Percentiles rank a stretch among this genome's conserved stretches.
These are phyloP conservation scores for Drosophila subpulchrella DNA, from an alignment of 1,140 invertebrate genomes.

Conservation along the genomic window DNA sequence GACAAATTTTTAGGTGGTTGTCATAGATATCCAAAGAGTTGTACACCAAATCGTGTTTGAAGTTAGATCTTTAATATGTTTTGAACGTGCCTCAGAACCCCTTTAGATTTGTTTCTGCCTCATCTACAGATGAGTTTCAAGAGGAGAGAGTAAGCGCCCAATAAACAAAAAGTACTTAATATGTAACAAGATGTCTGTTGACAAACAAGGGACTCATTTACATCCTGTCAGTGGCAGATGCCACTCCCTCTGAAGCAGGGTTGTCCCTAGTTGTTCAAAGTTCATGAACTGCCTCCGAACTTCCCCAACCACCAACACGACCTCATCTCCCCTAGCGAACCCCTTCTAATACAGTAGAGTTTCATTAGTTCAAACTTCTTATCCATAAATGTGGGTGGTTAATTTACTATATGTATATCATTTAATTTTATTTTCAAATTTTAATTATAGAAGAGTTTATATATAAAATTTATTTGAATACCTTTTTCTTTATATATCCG, in stretches of 20 bases:
- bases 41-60: conserved; percentile 16
- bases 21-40: conserved; percentile 4
- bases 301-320: neutral
- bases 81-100: conserved; percentile 23
- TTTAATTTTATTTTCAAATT: no score
- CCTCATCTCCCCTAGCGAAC: neutral
- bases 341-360: neutral
- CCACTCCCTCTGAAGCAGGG: neutral
- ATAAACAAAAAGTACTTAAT: conserved; percentile 68
- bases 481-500: no score
- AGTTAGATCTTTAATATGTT: conserved; percentile 20
- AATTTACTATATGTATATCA: no score
- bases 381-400: neutral
- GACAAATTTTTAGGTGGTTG: conserved; percentile 9
- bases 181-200: conserved; percentile 71
- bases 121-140: neutral
- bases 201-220: conserved; percentile 74
- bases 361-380: neutral
- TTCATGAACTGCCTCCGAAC: conserved; percentile 67
- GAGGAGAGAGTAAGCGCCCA: conserved; percentile 18
- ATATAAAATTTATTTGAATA: no score
- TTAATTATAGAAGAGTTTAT: no score
- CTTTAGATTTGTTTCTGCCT: conserved; percentile 1
- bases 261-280: conserved; percentile 54
- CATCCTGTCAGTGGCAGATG: conserved; percentile 65